These are phyloP conservation scores for Brachystomella parvula DNA, from an alignment of 1,140 invertebrate genomes.

Conservation along the genomic window DNA sequence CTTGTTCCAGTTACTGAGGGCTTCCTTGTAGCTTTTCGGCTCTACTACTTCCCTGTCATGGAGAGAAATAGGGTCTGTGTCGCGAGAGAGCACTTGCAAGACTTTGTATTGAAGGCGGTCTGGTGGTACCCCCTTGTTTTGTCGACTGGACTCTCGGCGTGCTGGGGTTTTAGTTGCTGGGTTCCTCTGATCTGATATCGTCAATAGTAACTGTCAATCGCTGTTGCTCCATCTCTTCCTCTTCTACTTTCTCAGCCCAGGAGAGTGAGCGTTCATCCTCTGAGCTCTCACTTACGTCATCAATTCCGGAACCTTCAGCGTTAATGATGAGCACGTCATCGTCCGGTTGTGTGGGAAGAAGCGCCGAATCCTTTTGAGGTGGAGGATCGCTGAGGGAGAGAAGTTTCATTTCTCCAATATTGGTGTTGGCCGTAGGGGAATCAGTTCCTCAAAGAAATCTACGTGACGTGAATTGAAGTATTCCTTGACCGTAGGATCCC, in stretches of 20 bases:
- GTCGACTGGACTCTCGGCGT: not conserved
- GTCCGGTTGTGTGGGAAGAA: not conserved
- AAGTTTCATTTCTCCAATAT: not conserved
- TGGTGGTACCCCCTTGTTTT: not conserved
- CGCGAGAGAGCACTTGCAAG: too few species aligned
- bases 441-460: slow-evolving; percentile 3
- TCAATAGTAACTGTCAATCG: not conserved
- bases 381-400: not conserved
- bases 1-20: slow-evolving; percentile 19
- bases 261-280: not conserved
- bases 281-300: not conserved
- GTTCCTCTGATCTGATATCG: not conserved
- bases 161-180: not conserved
- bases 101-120: not conserved
- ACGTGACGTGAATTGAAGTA: slow-evolving; percentile 9
- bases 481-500: not conserved
- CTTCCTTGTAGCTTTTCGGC: slow-evolving; percentile 28
- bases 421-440: not conserved
- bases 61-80: not conserved
- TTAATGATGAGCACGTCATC: not conserved
- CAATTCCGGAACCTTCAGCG: not conserved
- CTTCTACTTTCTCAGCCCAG: slow-evolving; percentile 6
- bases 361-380: not conserved
- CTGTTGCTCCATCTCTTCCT: not conserved
- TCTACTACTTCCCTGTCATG: not conserved